Percentiles rank a stretch among this genome's conserved stretches.
Evolutionary conservation across 2,797 vertebrate genomes (phyloP).

Genomic region (Dipus sagitta): DNA sequence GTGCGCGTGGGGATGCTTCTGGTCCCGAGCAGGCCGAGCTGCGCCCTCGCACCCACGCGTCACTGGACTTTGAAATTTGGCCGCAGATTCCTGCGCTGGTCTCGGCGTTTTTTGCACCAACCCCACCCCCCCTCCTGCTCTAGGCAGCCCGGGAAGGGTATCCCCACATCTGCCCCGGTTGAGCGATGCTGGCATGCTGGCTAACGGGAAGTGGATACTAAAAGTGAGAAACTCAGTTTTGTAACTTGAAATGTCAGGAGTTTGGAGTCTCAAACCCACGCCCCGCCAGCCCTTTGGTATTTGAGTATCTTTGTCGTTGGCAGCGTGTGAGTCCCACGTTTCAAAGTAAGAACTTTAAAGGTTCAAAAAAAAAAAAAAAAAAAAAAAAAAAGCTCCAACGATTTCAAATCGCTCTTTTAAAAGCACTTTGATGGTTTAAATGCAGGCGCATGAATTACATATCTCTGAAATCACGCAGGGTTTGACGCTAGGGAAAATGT

Average conservation of each 20-base stretch:
- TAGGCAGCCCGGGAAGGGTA: too few relatives aligned
- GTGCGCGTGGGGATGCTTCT: background rate
- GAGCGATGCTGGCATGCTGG: background rate
- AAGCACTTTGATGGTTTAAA: slow-evolving; percentile 80
- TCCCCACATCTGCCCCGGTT: background rate
- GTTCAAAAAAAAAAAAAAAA: slow-evolving; percentile 46
- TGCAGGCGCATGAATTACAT: slow-evolving; percentile 66
- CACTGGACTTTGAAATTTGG: too few relatives aligned
- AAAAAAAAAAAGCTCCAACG: slow-evolving; percentile 48
- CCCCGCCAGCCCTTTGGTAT: slow-evolving; percentile 57
- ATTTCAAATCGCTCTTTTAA: slow-evolving; percentile 75
- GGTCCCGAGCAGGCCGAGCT: rapidly evolving
- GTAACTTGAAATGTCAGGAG: slow-evolving; percentile 58
- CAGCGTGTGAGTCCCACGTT: slow-evolving; percentile 61
- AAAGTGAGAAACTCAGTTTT: slow-evolving; percentile 42
- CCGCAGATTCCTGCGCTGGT: rapidly evolving
- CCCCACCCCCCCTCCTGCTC: too few relatives aligned
- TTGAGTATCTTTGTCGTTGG: slow-evolving; percentile 68
- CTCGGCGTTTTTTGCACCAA: background rate
- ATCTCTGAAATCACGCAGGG: slow-evolving; percentile 66
- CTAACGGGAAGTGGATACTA: slow-evolving; percentile 11
- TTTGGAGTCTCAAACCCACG: background rate
- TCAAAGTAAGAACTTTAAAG: slow-evolving; percentile 77
- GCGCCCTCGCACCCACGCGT: background rate
- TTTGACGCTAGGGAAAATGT: slow-evolving; percentile 55